Evolutionary conservation across 2,797 vertebrate genomes (phyloP), one percentile per base, ranked within the genome.

Genomic region (Pterois miles): DNA sequence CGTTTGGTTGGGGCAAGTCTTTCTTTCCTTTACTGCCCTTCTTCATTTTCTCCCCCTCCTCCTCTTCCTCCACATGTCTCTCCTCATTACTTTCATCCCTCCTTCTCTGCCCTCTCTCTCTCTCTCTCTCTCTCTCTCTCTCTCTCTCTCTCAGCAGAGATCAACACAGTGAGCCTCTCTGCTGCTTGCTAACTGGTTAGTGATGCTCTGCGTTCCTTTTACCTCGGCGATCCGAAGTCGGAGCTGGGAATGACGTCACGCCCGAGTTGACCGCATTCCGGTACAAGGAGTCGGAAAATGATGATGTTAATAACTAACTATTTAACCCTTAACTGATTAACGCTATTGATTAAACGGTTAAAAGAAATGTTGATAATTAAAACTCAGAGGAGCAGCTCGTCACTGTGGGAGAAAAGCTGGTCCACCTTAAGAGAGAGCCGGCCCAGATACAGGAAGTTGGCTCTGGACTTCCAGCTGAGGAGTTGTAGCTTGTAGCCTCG

Each of bases 51-150:
- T n/a, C 31, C 29, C 13, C 68, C 36, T 4, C 23, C 16, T 20
- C 38, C 13, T 8, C 54, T 13, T 16, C 36, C 48, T 22, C 65
- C 78, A 74, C 71, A 58, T 9, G 58, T 79, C 80, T 79, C 75
- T 72, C 43, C 72, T 76, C 54, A 48, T 86, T 73, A 82, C 60
- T 52, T 22, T 81, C 82, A 78, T 85, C 74, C 76, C 77, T 79
- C 71, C 67, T 16, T 66, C 46, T 22, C 62, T 27, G n/a, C 29
- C 23, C 0, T 40, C 70, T 40, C 36, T 16, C 38, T 40, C 48
- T 40, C 38, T 36, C 31, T 25, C 14, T 18, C 14, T 72, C 33
- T 11, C 6, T 66, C 27, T 23, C n/a, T 0, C 3, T n/a, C 14
- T 50, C 25, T 46, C 22, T 48, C 54, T 7, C 80, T 48, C 46